Percentiles rank a stretch among this genome's conserved stretches.
Conservation (phyloP, 2,113 vertebrate species). For the Laticauda laticaudata region DNA sequence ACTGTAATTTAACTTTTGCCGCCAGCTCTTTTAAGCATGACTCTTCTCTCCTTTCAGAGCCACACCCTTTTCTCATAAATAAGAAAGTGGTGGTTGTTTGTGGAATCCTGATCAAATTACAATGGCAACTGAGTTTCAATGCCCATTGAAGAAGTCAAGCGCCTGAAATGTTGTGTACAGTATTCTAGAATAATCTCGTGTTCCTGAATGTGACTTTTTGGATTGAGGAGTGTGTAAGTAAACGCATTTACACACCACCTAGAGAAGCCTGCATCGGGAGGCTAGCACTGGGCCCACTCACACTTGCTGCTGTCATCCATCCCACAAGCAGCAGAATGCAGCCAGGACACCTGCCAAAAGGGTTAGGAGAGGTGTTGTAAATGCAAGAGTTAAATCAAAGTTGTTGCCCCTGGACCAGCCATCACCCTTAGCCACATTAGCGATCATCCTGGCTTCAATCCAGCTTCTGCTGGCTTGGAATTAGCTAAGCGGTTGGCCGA, state of each 20-base stretch:
- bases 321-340: neutral
- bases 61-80: neutral
- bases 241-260: neutral
- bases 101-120: neutral
- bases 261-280: neutral
- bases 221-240: neutral
- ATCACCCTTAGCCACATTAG: too few relatives aligned
- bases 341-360: neutral
- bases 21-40: neutral
- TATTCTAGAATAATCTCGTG: neutral
- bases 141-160: neutral
- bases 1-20: neutral
- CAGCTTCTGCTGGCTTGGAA: neutral
- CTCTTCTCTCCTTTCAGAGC: neutral
- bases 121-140: neutral
- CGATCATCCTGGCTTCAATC: neutral
- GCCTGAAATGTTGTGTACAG: neutral
- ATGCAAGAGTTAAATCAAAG: neutral
- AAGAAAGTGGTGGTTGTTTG: neutral
- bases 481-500: neutral
- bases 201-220: too few relatives aligned
- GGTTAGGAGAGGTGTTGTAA: neutral
- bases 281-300: too few relatives aligned
- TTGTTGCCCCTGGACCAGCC: neutral
- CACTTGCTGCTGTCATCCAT: neutral